Evolutionary conservation across 2,113 vertebrate genomes (phyloP).

Genomic region (Hydrochoerus hydrochaeris): DNA sequence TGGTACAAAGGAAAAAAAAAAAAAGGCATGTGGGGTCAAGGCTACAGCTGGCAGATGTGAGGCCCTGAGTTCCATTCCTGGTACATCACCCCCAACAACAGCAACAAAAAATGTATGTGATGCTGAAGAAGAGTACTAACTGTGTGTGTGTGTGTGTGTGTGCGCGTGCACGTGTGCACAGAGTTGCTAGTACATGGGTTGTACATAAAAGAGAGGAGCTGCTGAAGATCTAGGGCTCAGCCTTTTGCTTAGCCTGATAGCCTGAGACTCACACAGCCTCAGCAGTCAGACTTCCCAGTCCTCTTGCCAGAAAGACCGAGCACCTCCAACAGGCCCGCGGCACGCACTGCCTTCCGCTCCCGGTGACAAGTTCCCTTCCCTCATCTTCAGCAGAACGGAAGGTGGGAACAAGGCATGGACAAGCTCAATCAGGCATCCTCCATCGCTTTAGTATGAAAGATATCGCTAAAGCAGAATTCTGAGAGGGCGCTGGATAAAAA

Average conservation of each 20-base stretch:
- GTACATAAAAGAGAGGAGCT: neutral
- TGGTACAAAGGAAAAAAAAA: no score
- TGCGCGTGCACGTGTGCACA: no score
- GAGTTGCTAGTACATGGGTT: neutral
- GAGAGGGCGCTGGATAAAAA: neutral
- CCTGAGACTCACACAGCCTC: neutral
- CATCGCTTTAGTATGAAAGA: neutral
- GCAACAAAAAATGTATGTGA: no score
- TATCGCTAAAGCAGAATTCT: neutral
- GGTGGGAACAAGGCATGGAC: neutral
- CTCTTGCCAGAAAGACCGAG: constrained; percentile 12
- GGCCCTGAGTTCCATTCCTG: no score
- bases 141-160: neutral
- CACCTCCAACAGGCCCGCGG: neutral
- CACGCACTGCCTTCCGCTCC: neutral
- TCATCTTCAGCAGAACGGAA: constrained; percentile 27
- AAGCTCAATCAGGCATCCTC: neutral
- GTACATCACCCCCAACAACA: no score
- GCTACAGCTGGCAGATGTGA: no score
- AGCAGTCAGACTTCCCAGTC: neutral
- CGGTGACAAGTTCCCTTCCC: neutral
- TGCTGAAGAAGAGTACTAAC: neutral
- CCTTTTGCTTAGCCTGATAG: neutral
- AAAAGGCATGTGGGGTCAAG: no score
- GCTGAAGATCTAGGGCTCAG: neutral